Conservation (phyloP, 2,888 invertebrate genomes). For the Catocala nupta region DNA sequence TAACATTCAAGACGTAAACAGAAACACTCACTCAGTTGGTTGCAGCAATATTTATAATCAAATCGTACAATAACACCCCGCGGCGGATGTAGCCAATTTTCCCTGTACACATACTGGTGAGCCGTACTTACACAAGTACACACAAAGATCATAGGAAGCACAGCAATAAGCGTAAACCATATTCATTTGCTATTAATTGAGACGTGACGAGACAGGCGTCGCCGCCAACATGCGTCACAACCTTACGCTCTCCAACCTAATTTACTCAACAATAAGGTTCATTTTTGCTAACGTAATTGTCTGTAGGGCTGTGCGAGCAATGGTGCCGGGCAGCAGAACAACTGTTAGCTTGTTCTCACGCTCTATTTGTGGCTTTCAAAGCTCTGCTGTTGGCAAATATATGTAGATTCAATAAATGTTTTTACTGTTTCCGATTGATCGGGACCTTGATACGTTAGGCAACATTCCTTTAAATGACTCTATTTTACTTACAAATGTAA, state of each 20-base stretch:
- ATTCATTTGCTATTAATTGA: slow-evolving; percentile 74
- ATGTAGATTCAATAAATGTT: slow-evolving; percentile 62
- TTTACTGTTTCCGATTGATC: slow-evolving; percentile 54
- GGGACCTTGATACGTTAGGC: slow-evolving; percentile 21
- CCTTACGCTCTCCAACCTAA: slow-evolving; percentile 46
- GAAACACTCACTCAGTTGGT: not conserved
- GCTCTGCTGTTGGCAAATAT: slow-evolving; percentile 61
- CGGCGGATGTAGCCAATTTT: slow-evolving; percentile 45
- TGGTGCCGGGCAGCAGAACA: slow-evolving; percentile 60
- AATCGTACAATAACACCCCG: slow-evolving; percentile 25
- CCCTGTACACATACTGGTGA: slow-evolving; percentile 31
- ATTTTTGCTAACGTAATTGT: slow-evolving; percentile 41
- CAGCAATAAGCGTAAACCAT: slow-evolving; percentile 56
- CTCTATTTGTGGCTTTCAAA: slow-evolving; percentile 71
- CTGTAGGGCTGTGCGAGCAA: slow-evolving; percentile 53
- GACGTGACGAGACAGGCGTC: slow-evolving; percentile 66
- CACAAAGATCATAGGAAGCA: slow-evolving; percentile 59
- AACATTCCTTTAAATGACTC: slow-evolving; percentile 19
- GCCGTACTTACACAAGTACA: slow-evolving; percentile 38
- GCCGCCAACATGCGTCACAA: slow-evolving; percentile 40
- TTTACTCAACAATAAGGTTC: slow-evolving; percentile 48
- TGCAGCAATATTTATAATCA: slow-evolving; percentile 40
- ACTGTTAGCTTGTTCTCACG: slow-evolving; percentile 72
- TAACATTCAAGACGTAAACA: not conserved
- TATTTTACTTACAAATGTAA: slow-evolving; percentile 18